phyloP scores from a whole-genome alignment of 1,140 invertebrate genomes.

The Polypedilum pembai region DNA sequence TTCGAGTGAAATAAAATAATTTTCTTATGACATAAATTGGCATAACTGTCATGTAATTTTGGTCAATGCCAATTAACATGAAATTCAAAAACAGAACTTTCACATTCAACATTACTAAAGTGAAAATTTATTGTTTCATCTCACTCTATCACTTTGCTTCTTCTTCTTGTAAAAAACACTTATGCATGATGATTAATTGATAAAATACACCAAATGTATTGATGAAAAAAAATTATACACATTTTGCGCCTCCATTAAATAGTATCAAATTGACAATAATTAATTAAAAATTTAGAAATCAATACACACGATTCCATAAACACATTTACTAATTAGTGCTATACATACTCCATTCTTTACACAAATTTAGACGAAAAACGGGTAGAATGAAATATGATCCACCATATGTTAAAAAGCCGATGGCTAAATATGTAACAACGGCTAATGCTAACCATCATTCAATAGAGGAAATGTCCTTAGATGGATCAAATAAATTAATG shows the following conservation, averaged over 20 bases:
- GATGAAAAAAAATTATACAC: not conserved
- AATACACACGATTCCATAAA: conserved; percentile 33
- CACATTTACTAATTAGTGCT: conserved; percentile 4
- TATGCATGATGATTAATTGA: not conserved
- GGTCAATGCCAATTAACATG: no score
- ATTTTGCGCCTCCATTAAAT: conserved; percentile 3
- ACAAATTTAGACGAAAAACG: conserved; percentile 64
- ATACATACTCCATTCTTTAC: conserved; percentile 6
- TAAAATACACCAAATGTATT: not conserved
- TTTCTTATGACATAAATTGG: no score
- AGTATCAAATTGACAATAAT: not conserved
- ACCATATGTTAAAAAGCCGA: conserved; percentile 74
- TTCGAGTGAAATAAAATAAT: no score
- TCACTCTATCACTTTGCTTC: no score
- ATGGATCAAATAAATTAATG: conserved; percentile 69
- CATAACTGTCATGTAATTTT: no score
- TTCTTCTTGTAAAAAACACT: no score
- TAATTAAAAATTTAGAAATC: not conserved
- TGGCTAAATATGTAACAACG: conserved; percentile 62
- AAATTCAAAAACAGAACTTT: no score
- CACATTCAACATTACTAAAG: no score
- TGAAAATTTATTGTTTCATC: no score
- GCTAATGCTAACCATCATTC: conserved; percentile 53
- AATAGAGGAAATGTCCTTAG: conserved; percentile 65
- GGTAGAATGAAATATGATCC: conserved; percentile 78